phyloP scores from a whole-genome alignment of 2,797 vertebrate genomes.

The Halcyon leucocephala region DNA sequence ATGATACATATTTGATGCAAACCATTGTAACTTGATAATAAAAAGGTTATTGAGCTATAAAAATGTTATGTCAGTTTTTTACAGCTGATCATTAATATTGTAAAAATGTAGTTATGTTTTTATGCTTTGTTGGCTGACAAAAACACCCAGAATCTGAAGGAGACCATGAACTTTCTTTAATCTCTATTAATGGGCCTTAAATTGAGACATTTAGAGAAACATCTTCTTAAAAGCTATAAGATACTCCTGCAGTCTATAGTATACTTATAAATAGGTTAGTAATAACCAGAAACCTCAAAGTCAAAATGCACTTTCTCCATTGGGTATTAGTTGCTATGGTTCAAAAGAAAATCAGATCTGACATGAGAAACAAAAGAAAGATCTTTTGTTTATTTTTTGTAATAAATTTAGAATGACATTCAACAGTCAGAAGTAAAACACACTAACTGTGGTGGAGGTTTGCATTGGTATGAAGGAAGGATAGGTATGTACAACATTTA shows the following conservation, averaged over 20 bases:
- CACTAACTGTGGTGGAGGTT: neutral
- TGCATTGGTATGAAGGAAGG: neutral
- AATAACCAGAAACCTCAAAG: conserved; percentile 5
- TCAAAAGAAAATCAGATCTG: neutral
- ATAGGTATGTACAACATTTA: neutral
- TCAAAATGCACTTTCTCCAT: neutral
- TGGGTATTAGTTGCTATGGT: neutral
- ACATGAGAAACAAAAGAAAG: neutral
- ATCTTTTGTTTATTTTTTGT: neutral
- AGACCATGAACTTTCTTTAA: conserved; percentile 52
- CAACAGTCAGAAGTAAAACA: neutral
- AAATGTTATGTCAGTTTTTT: conserved; percentile 70
- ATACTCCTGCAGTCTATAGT: neutral
- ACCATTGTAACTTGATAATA: conserved; percentile 63
- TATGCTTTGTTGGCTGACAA: conserved; percentile 45
- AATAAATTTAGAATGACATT: neutral
- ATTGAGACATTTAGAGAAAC: neutral
- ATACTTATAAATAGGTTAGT: neutral
- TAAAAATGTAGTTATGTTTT: conserved; percentile 62
- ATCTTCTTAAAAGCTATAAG: neutral
- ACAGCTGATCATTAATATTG: conserved; percentile 72
- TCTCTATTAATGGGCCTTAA: neutral
- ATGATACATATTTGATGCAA: conserved; percentile 66
- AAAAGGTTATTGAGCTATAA: conserved; percentile 70
- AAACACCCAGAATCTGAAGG: conserved; percentile 59